Evolutionary conservation across 2,113 vertebrate genomes (phyloP), one percentile per base, ranked within the genome.

Genomic region (Brachypteracias leptosomus): DNA sequence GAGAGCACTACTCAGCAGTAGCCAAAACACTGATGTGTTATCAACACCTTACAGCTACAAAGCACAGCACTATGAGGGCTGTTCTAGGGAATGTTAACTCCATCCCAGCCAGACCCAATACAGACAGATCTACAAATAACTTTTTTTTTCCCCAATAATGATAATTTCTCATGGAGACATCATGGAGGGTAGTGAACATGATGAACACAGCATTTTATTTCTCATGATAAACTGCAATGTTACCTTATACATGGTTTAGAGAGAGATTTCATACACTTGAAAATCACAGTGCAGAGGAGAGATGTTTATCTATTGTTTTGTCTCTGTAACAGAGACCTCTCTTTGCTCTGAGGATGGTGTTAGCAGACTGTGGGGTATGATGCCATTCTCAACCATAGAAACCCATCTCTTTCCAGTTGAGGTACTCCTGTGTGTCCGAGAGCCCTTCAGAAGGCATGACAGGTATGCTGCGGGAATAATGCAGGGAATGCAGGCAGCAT

Each of bases 151-250:
- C 19, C 13, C 71, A 75, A 78, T 26, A 67, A 67, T 11, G 20
- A 24, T 40, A 52, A 5, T 29, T 91, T 85, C 31, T 85, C 3
- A 51, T 42, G 12, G 21, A 71, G 19, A 29, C 6, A 21, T 51
- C 5, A 4, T 1, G 1, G 29, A 73, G 6, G 21, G 20, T 28
- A 65, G 17, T 0, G 0, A 88, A 55, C 11, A 29, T 6, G 17
- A 89, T 29, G 24, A 68, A 61, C 20, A 62, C 4, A 49, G 16
- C 5, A 31, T 6, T 80, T 26, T 13, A 40, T 58, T 65, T 58
- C 51, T 81, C 58, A 18, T 70, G 3, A 51, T 62, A 44, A 62
- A 47, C 12, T 77, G 7, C 24, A 65, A 18, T 62, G 18, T 3
- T 47, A 49, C 9, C 6, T 79, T 59, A 17, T 42, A 12, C 15